phyloP scores from a whole-genome alignment of 2,888 invertebrate species.

The Axea sp. region DNA sequence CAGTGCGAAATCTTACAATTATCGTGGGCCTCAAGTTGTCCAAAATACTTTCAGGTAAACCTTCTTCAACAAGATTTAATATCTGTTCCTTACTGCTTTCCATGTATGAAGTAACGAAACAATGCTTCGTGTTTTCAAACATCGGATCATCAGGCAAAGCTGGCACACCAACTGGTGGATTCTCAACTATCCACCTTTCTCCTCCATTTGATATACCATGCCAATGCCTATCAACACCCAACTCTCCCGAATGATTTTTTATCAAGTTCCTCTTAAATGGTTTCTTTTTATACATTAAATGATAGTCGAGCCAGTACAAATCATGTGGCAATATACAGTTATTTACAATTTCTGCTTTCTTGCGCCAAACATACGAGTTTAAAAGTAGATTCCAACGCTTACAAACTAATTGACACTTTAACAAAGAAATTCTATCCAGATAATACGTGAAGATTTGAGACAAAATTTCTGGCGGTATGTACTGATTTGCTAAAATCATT shows the following conservation, averaged over 20 bases:
- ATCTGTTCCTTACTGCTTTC: conserved; percentile 80
- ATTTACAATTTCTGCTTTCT: conserved; percentile 73
- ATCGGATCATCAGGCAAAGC: conserved; percentile 78
- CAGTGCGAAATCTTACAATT: too few relatives aligned
- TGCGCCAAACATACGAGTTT: conserved; percentile 78
- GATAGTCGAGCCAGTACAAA: conserved; percentile 79
- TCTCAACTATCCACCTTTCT: conserved; percentile 80
- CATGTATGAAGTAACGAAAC: conserved; percentile 82
- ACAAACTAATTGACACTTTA: conserved; percentile 80
- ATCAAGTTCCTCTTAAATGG: conserved; percentile 80
- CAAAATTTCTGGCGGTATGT: conserved; percentile 81
- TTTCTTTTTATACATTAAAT: conserved; percentile 76
- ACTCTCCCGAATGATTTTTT: conserved; percentile 80
- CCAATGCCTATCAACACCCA: conserved; percentile 78
- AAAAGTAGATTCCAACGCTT: conserved; percentile 80
- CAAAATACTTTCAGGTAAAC: conserved; percentile 78
- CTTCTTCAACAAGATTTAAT: conserved; percentile 78
- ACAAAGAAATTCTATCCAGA: conserved; percentile 76
- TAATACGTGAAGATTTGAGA: conserved; percentile 77
- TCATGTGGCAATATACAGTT: conserved; percentile 68
- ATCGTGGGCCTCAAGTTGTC: conserved; percentile 79
- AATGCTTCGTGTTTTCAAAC: conserved; percentile 77
- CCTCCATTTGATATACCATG: conserved; percentile 76
- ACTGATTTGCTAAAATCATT: conserved; percentile 57
- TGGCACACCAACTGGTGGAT: conserved; percentile 79